Evolutionary conservation across 2,113 vertebrate genomes (phyloP).

Genomic region (Menidia beryllina): DNA sequence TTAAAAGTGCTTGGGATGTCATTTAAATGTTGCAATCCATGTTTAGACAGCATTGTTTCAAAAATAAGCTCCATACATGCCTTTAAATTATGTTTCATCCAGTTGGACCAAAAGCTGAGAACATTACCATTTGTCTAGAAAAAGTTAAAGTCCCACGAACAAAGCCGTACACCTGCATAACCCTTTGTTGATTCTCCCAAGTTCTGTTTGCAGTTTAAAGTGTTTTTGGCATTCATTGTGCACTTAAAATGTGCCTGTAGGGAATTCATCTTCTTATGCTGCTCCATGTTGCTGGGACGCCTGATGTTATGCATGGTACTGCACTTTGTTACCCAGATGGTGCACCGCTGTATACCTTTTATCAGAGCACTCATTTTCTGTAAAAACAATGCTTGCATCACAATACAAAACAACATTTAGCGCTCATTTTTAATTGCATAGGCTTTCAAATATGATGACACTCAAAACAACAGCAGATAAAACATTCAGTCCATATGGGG

Average conservation of each 20-base stretch:
- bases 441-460: slow-evolving; percentile 42
- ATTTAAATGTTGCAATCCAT: slow-evolving; percentile 6
- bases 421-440: slow-evolving; percentile 67
- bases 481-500: slow-evolving; percentile 73
- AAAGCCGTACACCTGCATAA: slow-evolving; percentile 7
- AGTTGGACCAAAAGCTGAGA: slow-evolving; percentile 23
- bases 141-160: slow-evolving; percentile 24
- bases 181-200: slow-evolving; percentile 18
- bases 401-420: slow-evolving; percentile 55
- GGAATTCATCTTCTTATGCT: slow-evolving; percentile 40
- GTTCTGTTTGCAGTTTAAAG: slow-evolving; percentile 31
- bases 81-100: slow-evolving; percentile 14
- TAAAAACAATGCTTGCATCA: slow-evolving; percentile 32
- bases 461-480: slow-evolving; percentile 68
- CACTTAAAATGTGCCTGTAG: slow-evolving; percentile 46
- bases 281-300: slow-evolving; percentile 40
- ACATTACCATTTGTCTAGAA: slow-evolving; percentile 10
- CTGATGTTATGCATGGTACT: slow-evolving; percentile 52
- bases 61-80: neutral
- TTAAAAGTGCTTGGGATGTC: neutral
- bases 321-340: slow-evolving; percentile 69
- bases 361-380: slow-evolving; percentile 51
- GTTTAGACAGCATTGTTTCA: neutral
- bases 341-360: slow-evolving; percentile 64
- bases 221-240: slow-evolving; percentile 28